These are phyloP conservation scores for Tachysurus fulvidraco DNA, from an alignment of 2,113 vertebrate species.

Conservation along the genomic window DNA sequence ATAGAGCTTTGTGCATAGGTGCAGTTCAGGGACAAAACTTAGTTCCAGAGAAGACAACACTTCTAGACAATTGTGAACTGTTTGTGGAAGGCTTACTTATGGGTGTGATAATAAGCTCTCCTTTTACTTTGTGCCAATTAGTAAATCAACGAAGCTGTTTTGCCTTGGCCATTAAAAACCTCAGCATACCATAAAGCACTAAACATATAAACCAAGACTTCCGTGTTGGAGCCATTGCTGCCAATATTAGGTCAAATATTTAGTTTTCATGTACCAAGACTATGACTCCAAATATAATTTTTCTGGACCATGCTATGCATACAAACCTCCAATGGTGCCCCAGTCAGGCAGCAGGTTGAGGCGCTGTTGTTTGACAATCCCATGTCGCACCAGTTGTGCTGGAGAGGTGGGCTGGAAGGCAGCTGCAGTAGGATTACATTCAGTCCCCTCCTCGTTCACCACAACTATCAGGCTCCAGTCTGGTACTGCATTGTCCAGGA, in stretches of 20 bases:
- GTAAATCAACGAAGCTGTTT: not conserved
- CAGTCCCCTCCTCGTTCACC: conserved; percentile 73
- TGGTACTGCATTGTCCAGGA: conserved; percentile 76
- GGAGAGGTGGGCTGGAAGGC: conserved; percentile 85
- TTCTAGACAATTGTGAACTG: not conserved
- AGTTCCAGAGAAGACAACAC: not conserved
- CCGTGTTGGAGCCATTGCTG: not conserved
- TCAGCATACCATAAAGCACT: not conserved
- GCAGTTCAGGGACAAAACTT: not conserved
- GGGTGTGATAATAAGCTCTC: not conserved
- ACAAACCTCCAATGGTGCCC: conserved; percentile 78
- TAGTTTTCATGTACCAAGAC: not conserved
- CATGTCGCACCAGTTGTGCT: conserved; percentile 77
- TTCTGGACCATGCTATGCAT: not conserved
- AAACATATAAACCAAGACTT: not conserved
- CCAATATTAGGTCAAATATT: not conserved
- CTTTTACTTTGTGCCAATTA: too few relatives aligned
- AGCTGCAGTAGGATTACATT: conserved; percentile 69
- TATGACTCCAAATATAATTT: not conserved
- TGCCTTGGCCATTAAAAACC: not conserved
- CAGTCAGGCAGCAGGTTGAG: conserved; percentile 85
- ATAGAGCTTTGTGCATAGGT: not conserved
- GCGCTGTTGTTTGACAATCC: conserved; percentile 71
- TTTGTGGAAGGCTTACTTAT: not conserved
- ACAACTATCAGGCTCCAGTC: conserved; percentile 80